phyloP scores from a whole-genome alignment of 2,888 invertebrate genomes.

The Meganola albula region DNA sequence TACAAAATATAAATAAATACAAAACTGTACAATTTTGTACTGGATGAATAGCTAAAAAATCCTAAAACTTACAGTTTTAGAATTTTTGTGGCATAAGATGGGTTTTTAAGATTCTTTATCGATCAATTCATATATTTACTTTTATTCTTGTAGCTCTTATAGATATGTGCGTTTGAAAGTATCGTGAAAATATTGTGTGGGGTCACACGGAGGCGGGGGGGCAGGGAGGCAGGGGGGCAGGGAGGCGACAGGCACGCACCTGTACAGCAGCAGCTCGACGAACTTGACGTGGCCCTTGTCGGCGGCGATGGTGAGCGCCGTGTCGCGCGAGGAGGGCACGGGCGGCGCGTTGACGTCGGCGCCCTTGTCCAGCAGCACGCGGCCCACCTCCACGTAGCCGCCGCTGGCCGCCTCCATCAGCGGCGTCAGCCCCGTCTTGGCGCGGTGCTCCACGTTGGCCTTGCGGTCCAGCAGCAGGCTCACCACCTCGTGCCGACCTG shows the following conservation, averaged over 20 bases:
- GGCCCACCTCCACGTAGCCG: constrained; percentile 98
- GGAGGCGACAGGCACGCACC: too few relatives aligned
- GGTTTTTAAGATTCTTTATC: too few relatives aligned
- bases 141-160: too few relatives aligned
- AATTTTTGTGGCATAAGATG: too few relatives aligned
- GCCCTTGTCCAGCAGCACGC: constrained; percentile 95
- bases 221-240: too few relatives aligned
- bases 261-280: constrained; percentile 87
- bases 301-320: constrained; percentile 99
- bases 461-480: constrained; percentile 96
- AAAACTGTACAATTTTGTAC: neutral
- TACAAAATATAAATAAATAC: neutral
- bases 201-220: too few relatives aligned
- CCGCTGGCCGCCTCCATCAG: constrained; percentile 99
- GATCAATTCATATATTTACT: too few relatives aligned
- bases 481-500: constrained; percentile 95
- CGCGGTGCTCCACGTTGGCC: constrained; percentile 99
- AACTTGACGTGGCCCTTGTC: constrained; percentile 99
- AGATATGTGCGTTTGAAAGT: too few relatives aligned
- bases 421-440: constrained; percentile 99
- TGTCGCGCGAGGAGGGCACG: constrained; percentile 98
- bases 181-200: too few relatives aligned
- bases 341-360: constrained; percentile 99
- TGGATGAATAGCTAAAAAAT: too few relatives aligned
- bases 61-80: too few relatives aligned